Evolutionary conservation across 2,113 vertebrate genomes (phyloP), one percentile per base, ranked within the genome.

Genomic region (Synchiropus splendidus): DNA sequence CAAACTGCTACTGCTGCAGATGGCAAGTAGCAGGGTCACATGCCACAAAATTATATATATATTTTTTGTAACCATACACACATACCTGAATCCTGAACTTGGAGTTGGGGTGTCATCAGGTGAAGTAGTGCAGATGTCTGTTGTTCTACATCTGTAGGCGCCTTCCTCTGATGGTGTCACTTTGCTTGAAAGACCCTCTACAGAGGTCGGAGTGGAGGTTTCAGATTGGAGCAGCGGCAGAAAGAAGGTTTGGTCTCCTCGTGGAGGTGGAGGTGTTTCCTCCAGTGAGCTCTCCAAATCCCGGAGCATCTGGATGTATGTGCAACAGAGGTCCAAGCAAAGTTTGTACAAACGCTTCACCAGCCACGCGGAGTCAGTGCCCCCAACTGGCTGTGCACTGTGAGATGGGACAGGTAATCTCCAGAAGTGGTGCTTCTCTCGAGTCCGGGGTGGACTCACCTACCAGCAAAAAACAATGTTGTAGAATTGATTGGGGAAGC

Each of bases 291-390:
- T 88, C 68, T 97, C 92, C 67, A 96, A 71, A 79, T 99, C 95
- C 34, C 92, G 72, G 65, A 97, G 89, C 91, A 97, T 91, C 74
- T 97, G 94, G 72, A 96, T 92, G 71, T 99, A 99, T 82, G 91
- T 89, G 63, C 83, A 91, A 61, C 94, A 94, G 39, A 97, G 85
- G 34, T 99, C 95, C 88, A 91, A 85, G 69, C 89, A 92, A 44
- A 97, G 86, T 58, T 94, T 92, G 75, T 96, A 88, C 21, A 99
- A 88, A 3, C 92, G 66, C 56, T 88, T 89, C 54, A 98, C 85
- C 31, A 99, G 80, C 95, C 94, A 98, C 1, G 83, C 89, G 92
- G 94, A 97, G 77, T 99, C 94, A 0, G 88, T 84, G 6, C 90
- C 82, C 80, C 92, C 90, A 43, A 84, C 16, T 0, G 92, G 92